A percentile compares a stretch with the other conserved stretches of the same genome.
Conservation (phyloP, 2,113 vertebrate species). For the Indicator indicator region DNA sequence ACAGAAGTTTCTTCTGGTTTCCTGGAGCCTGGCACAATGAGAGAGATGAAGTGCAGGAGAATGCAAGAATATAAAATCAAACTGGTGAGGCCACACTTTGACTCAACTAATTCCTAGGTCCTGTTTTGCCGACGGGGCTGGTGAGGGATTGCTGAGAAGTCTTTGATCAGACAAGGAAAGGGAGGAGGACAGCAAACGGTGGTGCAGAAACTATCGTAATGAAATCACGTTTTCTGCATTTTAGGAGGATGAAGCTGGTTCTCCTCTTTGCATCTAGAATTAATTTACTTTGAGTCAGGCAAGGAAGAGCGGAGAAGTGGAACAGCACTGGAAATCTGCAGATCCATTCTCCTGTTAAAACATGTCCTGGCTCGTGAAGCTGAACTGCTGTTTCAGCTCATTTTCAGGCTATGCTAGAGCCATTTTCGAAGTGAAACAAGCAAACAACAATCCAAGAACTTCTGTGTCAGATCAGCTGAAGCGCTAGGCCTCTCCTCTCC, state of each 20-base stretch:
- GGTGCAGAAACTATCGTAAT: neutral
- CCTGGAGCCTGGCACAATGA: neutral
- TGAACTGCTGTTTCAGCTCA: neutral
- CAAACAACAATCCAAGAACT: neutral
- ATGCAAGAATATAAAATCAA: neutral
- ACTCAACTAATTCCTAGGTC: neutral
- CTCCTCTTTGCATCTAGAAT: neutral
- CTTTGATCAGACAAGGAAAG: neutral
- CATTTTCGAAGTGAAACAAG: conserved; percentile 1
- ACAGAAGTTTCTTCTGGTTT: conserved; percentile 25
- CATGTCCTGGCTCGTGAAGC: neutral
- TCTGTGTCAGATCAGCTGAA: neutral
- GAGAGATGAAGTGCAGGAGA: neutral
- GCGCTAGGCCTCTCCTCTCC: neutral
- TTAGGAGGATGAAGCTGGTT: neutral
- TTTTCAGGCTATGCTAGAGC: neutral
- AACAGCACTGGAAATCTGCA: neutral
- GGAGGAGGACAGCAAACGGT: neutral
- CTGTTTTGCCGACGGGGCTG: neutral
- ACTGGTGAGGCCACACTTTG: neutral
- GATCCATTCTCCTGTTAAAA: neutral
- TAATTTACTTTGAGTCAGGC: neutral
- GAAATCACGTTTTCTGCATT: neutral
- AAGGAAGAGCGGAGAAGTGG: neutral
- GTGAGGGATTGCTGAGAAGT: neutral